A percentile compares a stretch with the other conserved stretches of the same genome.
phyloP scores from a whole-genome alignment of 2,888 invertebrate genomes.

The Artemia sinica region DNA sequence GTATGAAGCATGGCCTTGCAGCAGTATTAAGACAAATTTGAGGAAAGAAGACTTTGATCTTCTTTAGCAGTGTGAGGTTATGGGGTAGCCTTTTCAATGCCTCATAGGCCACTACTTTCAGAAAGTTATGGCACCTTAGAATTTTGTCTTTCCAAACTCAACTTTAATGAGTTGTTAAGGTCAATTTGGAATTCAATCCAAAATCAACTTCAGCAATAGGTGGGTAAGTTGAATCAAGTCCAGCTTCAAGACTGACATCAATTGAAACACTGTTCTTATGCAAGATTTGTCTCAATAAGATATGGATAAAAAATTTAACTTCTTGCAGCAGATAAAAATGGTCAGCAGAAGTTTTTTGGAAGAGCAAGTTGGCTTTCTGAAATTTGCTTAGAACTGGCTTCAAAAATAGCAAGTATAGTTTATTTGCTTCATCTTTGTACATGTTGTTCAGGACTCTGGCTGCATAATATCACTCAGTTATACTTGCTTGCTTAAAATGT shows the following conservation, averaged over 20 bases:
- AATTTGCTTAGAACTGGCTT: too few relatives aligned
- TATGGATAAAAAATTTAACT: background rate
- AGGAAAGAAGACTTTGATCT: too few relatives aligned
- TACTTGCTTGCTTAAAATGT: slow-evolving; percentile 24
- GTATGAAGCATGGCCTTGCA: background rate
- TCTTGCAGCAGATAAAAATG: background rate
- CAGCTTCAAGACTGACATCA: background rate
- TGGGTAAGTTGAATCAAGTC: background rate
- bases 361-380: too few relatives aligned
- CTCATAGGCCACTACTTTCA: slow-evolving; percentile 5
- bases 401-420: too few relatives aligned
- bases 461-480: slow-evolving; percentile 25
- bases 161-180: background rate
- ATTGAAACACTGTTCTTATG: background rate
- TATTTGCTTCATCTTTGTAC: too few relatives aligned
- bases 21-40: too few relatives aligned
- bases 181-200: slow-evolving; percentile 6
- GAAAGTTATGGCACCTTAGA: slow-evolving; percentile 1
- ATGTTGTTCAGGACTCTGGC: slow-evolving; percentile 23
- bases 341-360: slow-evolving; percentile 21
- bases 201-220: slow-evolving; percentile 10
- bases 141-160: background rate
- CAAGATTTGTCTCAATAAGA: background rate
- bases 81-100: slow-evolving; percentile 3
- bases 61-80: background rate